A percentile compares a stretch with the other conserved stretches of the same genome.
These are phyloP conservation scores for Neodontobutis hainanensis DNA, from an alignment of 2,113 vertebrate species.

Conservation along the genomic window DNA sequence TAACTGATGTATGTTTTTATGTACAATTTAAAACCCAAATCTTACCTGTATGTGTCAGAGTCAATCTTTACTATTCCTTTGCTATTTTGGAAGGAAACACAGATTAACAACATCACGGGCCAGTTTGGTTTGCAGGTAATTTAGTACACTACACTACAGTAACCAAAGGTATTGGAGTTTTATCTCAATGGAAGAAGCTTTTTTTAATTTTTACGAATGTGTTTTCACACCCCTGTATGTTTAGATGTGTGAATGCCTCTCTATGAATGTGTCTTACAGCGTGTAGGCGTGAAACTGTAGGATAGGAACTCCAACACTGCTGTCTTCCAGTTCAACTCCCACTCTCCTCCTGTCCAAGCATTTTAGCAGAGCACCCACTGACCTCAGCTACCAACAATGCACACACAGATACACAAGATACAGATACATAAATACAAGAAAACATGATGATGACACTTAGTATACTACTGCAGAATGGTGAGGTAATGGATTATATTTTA, in stretches of 20 bases:
- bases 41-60: constrained; percentile 86
- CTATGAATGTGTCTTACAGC: constrained; percentile 74
- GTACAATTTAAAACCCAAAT: neutral
- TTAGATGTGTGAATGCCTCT: neutral
- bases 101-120: constrained; percentile 8
- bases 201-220: constrained; percentile 36
- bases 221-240: constrained; percentile 22
- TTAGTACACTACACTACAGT: neutral
- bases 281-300: constrained; percentile 89
- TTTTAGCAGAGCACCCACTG: constrained; percentile 91
- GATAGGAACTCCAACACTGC: constrained; percentile 84
- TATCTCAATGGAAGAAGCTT: no score
- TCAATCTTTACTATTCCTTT: constrained; percentile 84
- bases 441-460: constrained; percentile 14
- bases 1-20: neutral
- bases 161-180: constrained; percentile 5
- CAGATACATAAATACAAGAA: constrained; percentile 3
- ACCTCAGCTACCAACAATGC: constrained; percentile 77
- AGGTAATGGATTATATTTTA: constrained; percentile 20
- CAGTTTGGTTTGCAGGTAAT: constrained; percentile 2
- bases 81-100: constrained; percentile 63
- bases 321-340: constrained; percentile 92
- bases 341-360: constrained; percentile 91
- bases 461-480: constrained; percentile 5
- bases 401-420: constrained; percentile 18